Base-by-base conservation (phyloP, 2,797 vertebrate genomes). In the Coregonus sp. region DNA sequence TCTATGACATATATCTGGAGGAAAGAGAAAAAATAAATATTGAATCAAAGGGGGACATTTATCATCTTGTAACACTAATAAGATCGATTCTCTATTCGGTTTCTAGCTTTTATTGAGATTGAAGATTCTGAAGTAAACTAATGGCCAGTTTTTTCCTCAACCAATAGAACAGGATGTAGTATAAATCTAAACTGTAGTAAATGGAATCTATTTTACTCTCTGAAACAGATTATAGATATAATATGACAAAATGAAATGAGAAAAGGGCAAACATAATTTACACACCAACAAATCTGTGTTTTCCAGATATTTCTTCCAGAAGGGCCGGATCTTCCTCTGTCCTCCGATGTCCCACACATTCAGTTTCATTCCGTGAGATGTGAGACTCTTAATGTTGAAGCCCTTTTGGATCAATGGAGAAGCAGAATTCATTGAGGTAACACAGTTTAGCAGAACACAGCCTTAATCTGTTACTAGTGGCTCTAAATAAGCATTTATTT, bases 281-380 rank as follows among this genome's bases (percentile, higher is more conserved):
- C 88, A 90, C 86, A 98, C 96, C 95, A 98, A 85, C 78, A 97
- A 86, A 87, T 97, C 96, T 50, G 96, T 47, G 9, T 47, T 47
- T 47, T 47, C 40, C 40, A 47, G 40, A 47, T 47, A 47, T 82
- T 97, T 97, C 89, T 94, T 97, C 96, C 96, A 98, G 87, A 97
- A 96, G 0, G 95, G 78, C 14, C 96, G 93, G 40, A 97, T 95
- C 85, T 96, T 96, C 85, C 96, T 93, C 85, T 97, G 96, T 75
- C 96, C 40, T 71, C 96, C 96, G 0, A 98, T 97, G 86, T 97
- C 96, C 97, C 97, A 98, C 7, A 98, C 95, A 0, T 95, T 96
- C 54, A 97, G 93, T 89, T 96, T 96, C 93, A 97, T 94, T 25
- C 95, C 94, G 0, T 96, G 93, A 0, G 95, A 96, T 33, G 95